phyloP scores from a whole-genome alignment of 2,888 invertebrate species.

The Argyresthia albistria region DNA sequence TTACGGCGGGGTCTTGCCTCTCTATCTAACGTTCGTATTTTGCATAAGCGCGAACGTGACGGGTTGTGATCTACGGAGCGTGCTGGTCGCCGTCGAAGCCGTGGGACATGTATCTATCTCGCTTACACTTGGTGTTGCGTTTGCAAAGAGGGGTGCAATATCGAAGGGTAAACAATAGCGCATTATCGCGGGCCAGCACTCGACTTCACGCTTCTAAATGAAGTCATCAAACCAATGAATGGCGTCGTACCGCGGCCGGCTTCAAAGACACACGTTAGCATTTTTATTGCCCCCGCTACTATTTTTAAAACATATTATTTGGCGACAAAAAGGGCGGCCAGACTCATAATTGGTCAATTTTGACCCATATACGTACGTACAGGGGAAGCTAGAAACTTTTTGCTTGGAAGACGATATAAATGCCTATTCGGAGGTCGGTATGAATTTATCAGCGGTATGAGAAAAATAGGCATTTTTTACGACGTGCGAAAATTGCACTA shows the following conservation, averaged over 20 bases:
- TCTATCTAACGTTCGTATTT: slow-evolving; percentile 30
- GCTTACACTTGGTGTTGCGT: slow-evolving; percentile 53
- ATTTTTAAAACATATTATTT: slow-evolving; percentile 43
- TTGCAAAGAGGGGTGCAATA: slow-evolving; percentile 66
- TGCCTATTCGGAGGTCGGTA: background rate
- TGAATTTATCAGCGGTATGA: no score
- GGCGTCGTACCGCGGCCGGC: slow-evolving; percentile 54
- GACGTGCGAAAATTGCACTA: no score
- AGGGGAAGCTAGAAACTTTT: background rate
- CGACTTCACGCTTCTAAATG: slow-evolving; percentile 63
- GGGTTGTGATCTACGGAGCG: slow-evolving; percentile 36
- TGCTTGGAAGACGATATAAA: background rate
- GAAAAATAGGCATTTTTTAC: background rate
- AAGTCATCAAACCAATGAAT: slow-evolving; percentile 72
- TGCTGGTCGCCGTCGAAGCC: slow-evolving; percentile 33
- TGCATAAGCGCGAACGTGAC: slow-evolving; percentile 37
- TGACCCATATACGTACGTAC: background rate
- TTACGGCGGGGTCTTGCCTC: slow-evolving; percentile 56
- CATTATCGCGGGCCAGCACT: slow-evolving; percentile 61
- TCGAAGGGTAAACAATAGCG: slow-evolving; percentile 72
- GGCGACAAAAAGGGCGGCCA: slow-evolving; percentile 24
- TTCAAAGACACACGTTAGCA: slow-evolving; percentile 50
- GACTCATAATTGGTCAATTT: slow-evolving; percentile 25
- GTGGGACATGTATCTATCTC: slow-evolving; percentile 39
- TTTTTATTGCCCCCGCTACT: slow-evolving; percentile 64